These are phyloP conservation scores for Clanis bilineata DNA, from an alignment of 2,888 invertebrate genomes.

Conservation along the genomic window DNA sequence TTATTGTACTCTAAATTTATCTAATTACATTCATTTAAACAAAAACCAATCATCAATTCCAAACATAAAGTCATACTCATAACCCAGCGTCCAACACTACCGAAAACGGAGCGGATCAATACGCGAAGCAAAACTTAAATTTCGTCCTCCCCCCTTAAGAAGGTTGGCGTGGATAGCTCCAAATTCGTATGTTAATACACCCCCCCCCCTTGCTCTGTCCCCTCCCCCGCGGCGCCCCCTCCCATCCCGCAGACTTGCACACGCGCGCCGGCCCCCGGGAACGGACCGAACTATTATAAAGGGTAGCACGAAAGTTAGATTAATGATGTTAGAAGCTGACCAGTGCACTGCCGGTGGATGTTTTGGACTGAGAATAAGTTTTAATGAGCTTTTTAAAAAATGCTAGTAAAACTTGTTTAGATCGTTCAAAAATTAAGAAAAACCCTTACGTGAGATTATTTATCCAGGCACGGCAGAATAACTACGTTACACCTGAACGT, in stretches of 20 bases:
- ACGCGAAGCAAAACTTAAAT: slow-evolving; percentile 79
- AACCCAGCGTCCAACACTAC: slow-evolving; percentile 39
- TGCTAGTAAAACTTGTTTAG: too few relatives aligned
- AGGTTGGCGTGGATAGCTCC: slow-evolving; percentile 69
- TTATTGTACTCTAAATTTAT: too few relatives aligned
- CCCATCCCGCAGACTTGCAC: slow-evolving; percentile 42
- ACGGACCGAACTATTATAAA: slow-evolving; percentile 81
- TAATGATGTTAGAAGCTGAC: slow-evolving; percentile 83
- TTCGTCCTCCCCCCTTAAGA: slow-evolving; percentile 74
- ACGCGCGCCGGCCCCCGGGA: slow-evolving; percentile 57
- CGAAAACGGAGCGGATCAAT: slow-evolving; percentile 70
- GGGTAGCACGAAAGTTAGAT: slow-evolving; percentile 83
- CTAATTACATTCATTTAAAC: too few relatives aligned
- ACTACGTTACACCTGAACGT: too few relatives aligned
- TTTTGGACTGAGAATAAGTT: slow-evolving; percentile 30
- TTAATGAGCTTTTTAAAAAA: neutral
- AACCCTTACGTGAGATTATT: too few relatives aligned
- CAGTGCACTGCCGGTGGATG: slow-evolving; percentile 51
- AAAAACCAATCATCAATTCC: slow-evolving; percentile 14
- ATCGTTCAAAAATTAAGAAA: too few relatives aligned
- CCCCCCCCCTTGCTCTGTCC: slow-evolving; percentile 37
- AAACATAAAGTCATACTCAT: slow-evolving; percentile 30
- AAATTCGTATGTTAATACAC: slow-evolving; percentile 81
- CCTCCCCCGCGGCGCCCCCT: slow-evolving; percentile 37
- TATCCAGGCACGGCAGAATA: too few relatives aligned